Evolutionary conservation across 1,140 invertebrate species (phyloP), one percentile per base, ranked within the genome.

Genomic region (Drosophila subpulchrella): DNA sequence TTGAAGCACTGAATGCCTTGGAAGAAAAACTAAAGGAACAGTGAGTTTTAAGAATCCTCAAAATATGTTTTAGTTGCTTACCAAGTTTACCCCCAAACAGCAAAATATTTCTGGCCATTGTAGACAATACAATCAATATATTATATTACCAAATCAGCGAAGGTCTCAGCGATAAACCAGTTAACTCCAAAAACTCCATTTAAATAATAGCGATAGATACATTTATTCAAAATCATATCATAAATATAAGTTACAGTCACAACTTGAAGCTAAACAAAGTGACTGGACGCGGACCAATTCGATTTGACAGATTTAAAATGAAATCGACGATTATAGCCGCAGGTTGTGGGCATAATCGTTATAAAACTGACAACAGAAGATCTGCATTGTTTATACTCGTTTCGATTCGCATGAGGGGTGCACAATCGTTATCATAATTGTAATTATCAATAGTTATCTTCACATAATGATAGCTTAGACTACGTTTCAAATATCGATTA

Each of bases 171-270:
- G 68, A 75, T 15, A 75, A 75, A 32, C 10, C 10, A 38, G n/a
- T 17, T 7, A 42, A n/a, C n/a, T n/a, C n/a, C n/a, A 38, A 56
- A 58, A 61, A 50, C 32, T 24, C 5, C n/a, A 13, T 47, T 55
- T 48, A 12, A 48, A 54, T 56, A 63, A 81, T 88, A 84, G 80
- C 70, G 77, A 89, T 88, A 89, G 80, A 89, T 89, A 88, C 80
- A 89, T 89, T 88, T 88, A 84, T 88, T 89, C 48, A 89, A 89
- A 88, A 89, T 86, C 83, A 88, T 86, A 86, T 86, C 80, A 76
- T 72, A 75, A 60, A 71, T 89, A 90, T 81, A 90, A 90, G 78
- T 89, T 84, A 90, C 78, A 74, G 75, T 68, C 75, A 57, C 46
- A 83, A 77, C 39, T 63, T 57, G 50, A 54, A 63, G 48, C 41